These are phyloP conservation scores for Pteruthius melanotis DNA, from an alignment of 2,113 vertebrate genomes.

Conservation along the genomic window DNA sequence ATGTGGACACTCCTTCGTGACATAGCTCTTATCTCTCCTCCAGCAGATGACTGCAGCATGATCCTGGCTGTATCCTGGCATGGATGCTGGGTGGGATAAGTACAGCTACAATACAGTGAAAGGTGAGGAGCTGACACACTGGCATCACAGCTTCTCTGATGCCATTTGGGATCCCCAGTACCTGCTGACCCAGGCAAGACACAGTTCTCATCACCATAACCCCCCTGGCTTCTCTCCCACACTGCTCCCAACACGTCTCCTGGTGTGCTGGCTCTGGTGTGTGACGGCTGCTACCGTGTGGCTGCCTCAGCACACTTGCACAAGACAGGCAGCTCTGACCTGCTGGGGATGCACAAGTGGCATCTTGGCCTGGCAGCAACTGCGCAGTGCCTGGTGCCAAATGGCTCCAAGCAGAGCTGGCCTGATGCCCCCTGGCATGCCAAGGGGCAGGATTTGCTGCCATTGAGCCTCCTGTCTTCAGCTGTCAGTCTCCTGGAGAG, in stretches of 20 bases:
- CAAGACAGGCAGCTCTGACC: neutral
- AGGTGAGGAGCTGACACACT: neutral
- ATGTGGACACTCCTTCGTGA: neutral
- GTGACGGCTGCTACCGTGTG: neutral
- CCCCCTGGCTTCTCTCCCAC: fast-evolving
- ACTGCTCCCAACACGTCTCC: fast-evolving
- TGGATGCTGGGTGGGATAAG: neutral
- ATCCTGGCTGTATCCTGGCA: fast-evolving
- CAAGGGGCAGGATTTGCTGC: neutral
- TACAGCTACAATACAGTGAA: neutral
- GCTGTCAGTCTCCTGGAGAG: neutral
- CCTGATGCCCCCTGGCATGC: neutral
- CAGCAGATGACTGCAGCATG: neutral
- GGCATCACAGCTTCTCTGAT: neutral
- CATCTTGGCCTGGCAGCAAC: neutral
- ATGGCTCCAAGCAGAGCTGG: neutral
- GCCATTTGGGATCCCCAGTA: neutral
- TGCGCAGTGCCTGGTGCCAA: neutral
- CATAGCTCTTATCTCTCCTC: neutral
- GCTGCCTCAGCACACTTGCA: neutral
- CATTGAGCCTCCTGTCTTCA: neutral
- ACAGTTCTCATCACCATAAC: neutral
- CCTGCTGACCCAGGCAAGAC: neutral
- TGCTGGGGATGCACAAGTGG: neutral
- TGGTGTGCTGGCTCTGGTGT: neutral